Base-by-base conservation (phyloP, 2,888 invertebrate genomes). In the Palloptera scutellata region DNA sequence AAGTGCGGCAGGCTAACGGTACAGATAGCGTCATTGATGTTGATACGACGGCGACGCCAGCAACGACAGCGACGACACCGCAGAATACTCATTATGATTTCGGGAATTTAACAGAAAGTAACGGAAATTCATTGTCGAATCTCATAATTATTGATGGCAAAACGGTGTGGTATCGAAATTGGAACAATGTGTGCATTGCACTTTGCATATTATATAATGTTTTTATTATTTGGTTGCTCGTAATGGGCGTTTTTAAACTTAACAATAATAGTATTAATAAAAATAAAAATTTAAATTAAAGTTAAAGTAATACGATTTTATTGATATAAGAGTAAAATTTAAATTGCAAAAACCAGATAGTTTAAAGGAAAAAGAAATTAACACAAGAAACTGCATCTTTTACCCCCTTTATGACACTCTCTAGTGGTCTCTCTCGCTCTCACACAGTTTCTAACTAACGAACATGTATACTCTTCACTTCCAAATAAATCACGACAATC, bases 401-500 rank as follows among this genome's bases (percentile, higher is more conserved):
- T 30, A 30, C 30, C 30, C 30, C 30, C 6, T n/a, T n/a, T n/a
- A n/a, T n/a, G n/a, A n/a, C n/a, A n/a, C n/a, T n/a, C n/a, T n/a
- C n/a, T n/a, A n/a, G n/a, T n/a, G n/a, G n/a, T n/a, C n/a, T 30
- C 30, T 41, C 40, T 12, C 41, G 0, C 41, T 15, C 17, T 51
- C 17, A 0, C 11, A n/a, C n/a, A n/a, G n/a, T n/a, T n/a, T 60
- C 15, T 13, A 11, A 4, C 80, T 64, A 81, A 42, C 81, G 75
- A 66, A 81, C 75, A 64, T 77, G 79, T 62, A 79, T 72, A 65
- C 77, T 79, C 61, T 78, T 76, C 51, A 81, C 78, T 60, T 81
- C 81, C n/a, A 81, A 59, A 70, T 71, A 75, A 53, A 81, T 79
- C 66, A 76, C 64, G 0, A 77, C 3, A 8, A 75, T 45, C 1